Evolutionary conservation across 1,140 invertebrate species (phyloP), one percentile per base, ranked within the genome.

Genomic region (Lucilia sericata): DNA sequence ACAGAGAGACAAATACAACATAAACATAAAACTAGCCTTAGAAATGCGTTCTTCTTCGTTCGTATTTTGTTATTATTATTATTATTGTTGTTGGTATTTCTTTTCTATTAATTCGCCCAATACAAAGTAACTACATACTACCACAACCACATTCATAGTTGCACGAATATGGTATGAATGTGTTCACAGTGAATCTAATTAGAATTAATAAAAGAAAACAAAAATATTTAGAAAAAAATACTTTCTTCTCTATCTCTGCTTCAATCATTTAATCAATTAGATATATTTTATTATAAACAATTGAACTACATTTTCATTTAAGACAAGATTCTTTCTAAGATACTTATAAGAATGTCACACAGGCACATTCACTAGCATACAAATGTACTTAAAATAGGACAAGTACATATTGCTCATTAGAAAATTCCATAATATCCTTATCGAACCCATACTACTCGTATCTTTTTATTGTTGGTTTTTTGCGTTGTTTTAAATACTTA

Each of bases 181-280:
- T 70, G 19, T 70, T 7, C 7, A 70, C 65, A 14, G 34, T 25
- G 42, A 80, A 80, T 80, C 42, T 80, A 80, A 80, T 80, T 80
- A 80, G 76, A 80, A 80, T 49, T 80, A 49, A n/a, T n/a, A n/a
- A n/a, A n/a, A n/a, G n/a, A 80, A 80, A 21, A 70, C n/a, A 21
- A 70, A 70, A 70, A 19, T 70, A 70, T 70, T 70, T n/a, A n/a
- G n/a, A n/a, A 70, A 21, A n/a, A 21, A 70, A 70, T n/a, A 70
- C 60, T 70, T 70, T 19, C n/a, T 19, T 70, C 5, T 10, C n/a
- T 65, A 65, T 21, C 19, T 65, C 51, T 55, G 51, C 36, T n/a
- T 55, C 51, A 5, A 60, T 21, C 19, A 70, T 70, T 70, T 21
- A 70, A 70, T 70, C 65, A 70, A 70, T 70, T 70, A 70, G 19